These are phyloP conservation scores for Pecten maximus DNA, from an alignment of 2,888 invertebrate genomes.

Conservation along the genomic window DNA sequence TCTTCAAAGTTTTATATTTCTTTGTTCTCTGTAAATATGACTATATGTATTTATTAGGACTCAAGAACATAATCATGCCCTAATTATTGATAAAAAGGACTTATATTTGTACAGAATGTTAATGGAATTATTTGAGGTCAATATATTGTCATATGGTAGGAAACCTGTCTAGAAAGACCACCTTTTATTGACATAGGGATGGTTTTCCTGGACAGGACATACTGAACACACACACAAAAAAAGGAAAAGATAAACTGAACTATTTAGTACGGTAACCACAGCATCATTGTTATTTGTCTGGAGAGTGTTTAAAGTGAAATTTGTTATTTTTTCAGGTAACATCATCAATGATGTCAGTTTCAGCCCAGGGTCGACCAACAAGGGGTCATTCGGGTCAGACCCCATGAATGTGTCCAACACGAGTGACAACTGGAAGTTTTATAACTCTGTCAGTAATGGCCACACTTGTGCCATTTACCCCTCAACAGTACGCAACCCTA, in stretches of 20 bases:
- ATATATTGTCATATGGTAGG: not conserved
- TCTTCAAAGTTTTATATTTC: too few relatives aligned
- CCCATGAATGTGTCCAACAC: constrained; percentile 51
- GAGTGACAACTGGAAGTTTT: constrained; percentile 83
- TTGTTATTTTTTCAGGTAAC: constrained; percentile 69
- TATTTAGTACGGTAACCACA: not conserved
- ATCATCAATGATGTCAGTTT: constrained; percentile 82
- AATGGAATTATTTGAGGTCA: too few relatives aligned
- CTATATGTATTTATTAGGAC: too few relatives aligned
- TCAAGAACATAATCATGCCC: too few relatives aligned
- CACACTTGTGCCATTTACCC: constrained; percentile 67
- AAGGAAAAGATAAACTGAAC: not conserved
- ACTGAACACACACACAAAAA: not conserved
- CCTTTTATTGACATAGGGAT: not conserved
- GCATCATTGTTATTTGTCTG: not conserved
- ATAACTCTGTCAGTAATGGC: constrained; percentile 83
- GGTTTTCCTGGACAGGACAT: not conserved
- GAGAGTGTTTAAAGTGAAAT: not conserved
- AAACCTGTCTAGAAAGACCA: not conserved
- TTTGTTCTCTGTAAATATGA: too few relatives aligned
- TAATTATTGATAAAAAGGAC: too few relatives aligned
- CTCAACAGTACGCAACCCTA: constrained; percentile 85
- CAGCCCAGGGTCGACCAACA: constrained; percentile 68
- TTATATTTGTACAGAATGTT: too few relatives aligned
- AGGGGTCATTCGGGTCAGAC: constrained; percentile 63